Evolutionary conservation across 2,888 invertebrate genomes (phyloP).

Genomic region (Teleiodes luculella): DNA sequence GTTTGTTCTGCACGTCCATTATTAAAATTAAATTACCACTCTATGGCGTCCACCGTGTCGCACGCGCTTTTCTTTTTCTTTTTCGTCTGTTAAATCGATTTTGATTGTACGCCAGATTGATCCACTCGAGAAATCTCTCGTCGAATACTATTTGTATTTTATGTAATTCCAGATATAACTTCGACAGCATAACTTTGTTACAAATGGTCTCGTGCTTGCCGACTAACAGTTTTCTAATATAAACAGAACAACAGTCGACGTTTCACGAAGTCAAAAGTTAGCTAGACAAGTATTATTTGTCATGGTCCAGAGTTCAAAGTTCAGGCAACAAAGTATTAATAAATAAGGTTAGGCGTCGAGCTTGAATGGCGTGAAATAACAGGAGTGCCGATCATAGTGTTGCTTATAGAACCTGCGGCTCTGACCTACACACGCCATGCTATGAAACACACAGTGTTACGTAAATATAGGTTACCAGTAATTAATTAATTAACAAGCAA

Average conservation of each 20-base stretch:
- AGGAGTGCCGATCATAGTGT: slow-evolving; percentile 42
- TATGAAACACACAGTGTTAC: slow-evolving; percentile 28
- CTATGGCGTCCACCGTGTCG: slow-evolving; percentile 6
- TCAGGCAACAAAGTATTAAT: slow-evolving; percentile 49
- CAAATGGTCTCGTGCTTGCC: slow-evolving; percentile 42
- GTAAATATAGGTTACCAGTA: slow-evolving; percentile 17
- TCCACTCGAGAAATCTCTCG: neutral
- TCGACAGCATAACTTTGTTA: slow-evolving; percentile 25
- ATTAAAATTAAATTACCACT: slow-evolving; percentile 52
- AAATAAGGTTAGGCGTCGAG: slow-evolving; percentile 44
- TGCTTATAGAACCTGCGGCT: slow-evolving; percentile 32
- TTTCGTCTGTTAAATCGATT: slow-evolving; percentile 7
- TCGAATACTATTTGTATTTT: slow-evolving; percentile 15
- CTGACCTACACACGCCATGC: slow-evolving; percentile 31
- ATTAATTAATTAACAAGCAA: neutral
- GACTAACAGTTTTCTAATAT: slow-evolving; percentile 45
- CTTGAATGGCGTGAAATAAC: slow-evolving; percentile 56
- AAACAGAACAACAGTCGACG: slow-evolving; percentile 35
- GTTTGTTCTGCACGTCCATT: slow-evolving; percentile 58
- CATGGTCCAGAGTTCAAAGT: slow-evolving; percentile 47
- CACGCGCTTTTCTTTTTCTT: neutral
- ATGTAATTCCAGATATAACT: neutral
- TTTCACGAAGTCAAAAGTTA: slow-evolving; percentile 28
- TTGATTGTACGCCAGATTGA: slow-evolving; percentile 7
- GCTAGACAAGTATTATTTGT: slow-evolving; percentile 50